Conservation (phyloP, 2,797 vertebrate species). For the Argentina silus region DNA sequence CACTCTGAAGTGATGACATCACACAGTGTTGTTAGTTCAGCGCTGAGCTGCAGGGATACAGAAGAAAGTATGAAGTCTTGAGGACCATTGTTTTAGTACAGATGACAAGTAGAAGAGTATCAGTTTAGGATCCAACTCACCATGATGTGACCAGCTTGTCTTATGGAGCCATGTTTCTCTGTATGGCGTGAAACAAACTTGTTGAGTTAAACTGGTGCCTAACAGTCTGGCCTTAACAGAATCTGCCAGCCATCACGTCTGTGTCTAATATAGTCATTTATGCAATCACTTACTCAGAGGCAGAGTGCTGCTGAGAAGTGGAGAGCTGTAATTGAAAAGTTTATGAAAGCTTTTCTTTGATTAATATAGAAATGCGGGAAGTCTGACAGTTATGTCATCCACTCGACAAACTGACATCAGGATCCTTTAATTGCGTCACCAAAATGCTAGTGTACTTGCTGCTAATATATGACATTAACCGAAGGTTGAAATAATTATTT, state of each 20-base stretch:
- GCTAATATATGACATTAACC: background rate
- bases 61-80: background rate
- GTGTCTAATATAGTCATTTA: background rate
- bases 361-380: constrained; percentile 18
- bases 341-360: constrained; percentile 16
- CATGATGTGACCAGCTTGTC: background rate
- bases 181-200: background rate
- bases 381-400: constrained; percentile 15
- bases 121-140: too few species aligned
- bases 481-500: background rate
- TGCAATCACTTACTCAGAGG: constrained; percentile 1
- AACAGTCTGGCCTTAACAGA: background rate
- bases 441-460: background rate
- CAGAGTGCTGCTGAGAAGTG: background rate
- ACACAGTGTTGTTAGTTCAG: background rate
- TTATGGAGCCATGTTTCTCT: background rate
- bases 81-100: background rate
- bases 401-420: background rate
- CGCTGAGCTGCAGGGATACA: background rate
- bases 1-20: background rate
- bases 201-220: background rate
- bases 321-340: background rate
- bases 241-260: background rate
- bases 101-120: background rate
- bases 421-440: background rate